Evolutionary conservation across 2,797 vertebrate species (phyloP).

Genomic region (Rhodeus uyekii): DNA sequence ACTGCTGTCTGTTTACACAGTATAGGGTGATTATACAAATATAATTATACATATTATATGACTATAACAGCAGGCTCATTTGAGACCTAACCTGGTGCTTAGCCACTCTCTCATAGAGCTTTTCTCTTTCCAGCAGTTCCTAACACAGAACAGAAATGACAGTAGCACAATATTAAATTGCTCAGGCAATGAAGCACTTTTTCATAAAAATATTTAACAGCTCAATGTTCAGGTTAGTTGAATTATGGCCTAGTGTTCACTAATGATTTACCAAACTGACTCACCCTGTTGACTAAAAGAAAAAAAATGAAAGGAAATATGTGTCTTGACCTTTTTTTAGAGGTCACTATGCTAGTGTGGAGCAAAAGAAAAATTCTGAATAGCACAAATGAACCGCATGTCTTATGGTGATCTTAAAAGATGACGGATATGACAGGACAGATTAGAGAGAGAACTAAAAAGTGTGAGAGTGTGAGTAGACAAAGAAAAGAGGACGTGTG

Average conservation of each 20-base stretch:
- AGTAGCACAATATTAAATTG: neutral
- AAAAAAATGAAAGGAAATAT: constrained; percentile 40
- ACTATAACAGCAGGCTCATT: neutral
- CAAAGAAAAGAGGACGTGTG: neutral
- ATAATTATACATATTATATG: constrained; percentile 42
- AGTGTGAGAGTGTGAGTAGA: constrained; percentile 14
- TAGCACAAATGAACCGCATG: neutral
- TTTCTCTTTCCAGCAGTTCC: neutral
- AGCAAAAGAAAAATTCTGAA: constrained; percentile 29
- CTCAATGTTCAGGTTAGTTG: constrained; percentile 35
- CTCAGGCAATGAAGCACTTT: constrained; percentile 9
- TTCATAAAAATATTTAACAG: constrained; percentile 41
- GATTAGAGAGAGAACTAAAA: constrained; percentile 20
- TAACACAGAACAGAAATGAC: neutral
- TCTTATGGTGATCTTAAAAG: constrained; percentile 36
- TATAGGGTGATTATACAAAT: constrained; percentile 3
- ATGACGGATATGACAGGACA: constrained; percentile 45
- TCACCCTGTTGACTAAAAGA: constrained; percentile 35
- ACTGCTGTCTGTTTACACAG: constrained; percentile 14
- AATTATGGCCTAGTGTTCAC: neutral
- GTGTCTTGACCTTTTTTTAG: constrained; percentile 32
- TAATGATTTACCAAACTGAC: constrained; percentile 49
- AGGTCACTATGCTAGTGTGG: constrained; percentile 52
- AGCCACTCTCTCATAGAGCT: neutral
- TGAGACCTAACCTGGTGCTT: neutral